Conservation (phyloP, 2,113 vertebrate genomes). For the Oriolus oriolus region DNA sequence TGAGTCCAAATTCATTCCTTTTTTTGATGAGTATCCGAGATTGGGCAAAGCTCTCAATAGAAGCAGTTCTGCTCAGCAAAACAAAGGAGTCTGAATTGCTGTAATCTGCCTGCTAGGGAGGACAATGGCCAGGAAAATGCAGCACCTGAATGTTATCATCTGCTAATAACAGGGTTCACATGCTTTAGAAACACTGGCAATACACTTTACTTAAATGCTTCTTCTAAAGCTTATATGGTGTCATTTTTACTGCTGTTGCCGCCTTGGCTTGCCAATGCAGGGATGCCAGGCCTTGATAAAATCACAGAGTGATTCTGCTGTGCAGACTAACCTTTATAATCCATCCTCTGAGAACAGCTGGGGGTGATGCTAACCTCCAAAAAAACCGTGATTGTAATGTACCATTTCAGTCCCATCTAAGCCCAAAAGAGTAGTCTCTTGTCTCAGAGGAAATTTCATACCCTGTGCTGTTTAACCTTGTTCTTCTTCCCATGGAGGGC, state of each 20-base stretch:
- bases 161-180: constrained; percentile 26
- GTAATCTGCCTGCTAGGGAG: constrained; percentile 21
- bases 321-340: neutral
- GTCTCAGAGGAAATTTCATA: constrained; percentile 53
- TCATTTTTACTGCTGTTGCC: constrained; percentile 5
- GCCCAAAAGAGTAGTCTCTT: constrained; percentile 24
- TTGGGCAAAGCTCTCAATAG: constrained; percentile 25
- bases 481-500: constrained; percentile 47
- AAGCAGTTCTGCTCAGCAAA: constrained; percentile 30
- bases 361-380: neutral
- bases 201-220: neutral
- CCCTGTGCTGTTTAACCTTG: constrained; percentile 24
- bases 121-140: constrained; percentile 34
- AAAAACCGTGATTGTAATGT: neutral
- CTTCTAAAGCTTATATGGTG: neutral
- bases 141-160: constrained; percentile 45
- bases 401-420: neutral
- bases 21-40: constrained; percentile 1
- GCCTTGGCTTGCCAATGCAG: neutral
- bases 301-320: neutral
- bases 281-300: constrained; percentile 40
- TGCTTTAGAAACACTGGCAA: constrained; percentile 16
- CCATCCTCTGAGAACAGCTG: neutral
- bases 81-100: constrained; percentile 54
- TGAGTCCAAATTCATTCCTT: neutral